Base-by-base conservation (phyloP, 2,888 invertebrate genomes). In the Dioctria linearis region DNA sequence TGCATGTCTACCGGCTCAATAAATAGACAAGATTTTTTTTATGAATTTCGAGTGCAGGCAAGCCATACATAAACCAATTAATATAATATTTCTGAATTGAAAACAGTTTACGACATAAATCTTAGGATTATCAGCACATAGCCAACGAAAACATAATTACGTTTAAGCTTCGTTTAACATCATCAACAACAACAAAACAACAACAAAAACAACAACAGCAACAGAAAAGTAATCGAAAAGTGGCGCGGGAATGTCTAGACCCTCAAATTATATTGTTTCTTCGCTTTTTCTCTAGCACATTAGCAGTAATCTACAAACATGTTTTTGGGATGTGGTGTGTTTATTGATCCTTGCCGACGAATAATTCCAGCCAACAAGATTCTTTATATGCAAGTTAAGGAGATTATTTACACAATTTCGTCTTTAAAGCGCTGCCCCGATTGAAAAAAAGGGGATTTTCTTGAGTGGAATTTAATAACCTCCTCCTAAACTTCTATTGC, bases 401-500 rank as follows among this genome's bases (percentile, higher is more conserved):
- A 71, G 51, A 54, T 9, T 42, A 59, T 61, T 59, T 73, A 57
- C 57, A 37, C 3, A 73, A 73, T 54, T 59, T 59, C 59, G 59
- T 57, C 75, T 75, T 75, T 57, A 75, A 71, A 71, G 37, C 46
- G 6, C 8, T 65, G 40, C 67, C 8, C 8, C 54, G 54, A 11
- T 71, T 37, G 25, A 6, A 71, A 46, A 71, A 71, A 49, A 71
- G 51, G n/a, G 71, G 37, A 25, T 46, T 67, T 67, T 25, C 43
- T 46, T 42, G 61, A 75, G 75, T 75, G 75, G 75, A 75, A 75
- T 75, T 75, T 75, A 75, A 75, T 75, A 75, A 75, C 75, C 75
- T 13, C 75, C 71, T 25, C 66, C 54, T 51, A 13, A 5, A 46
- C 9, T n/a, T 13, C 40, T 25, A 25, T 25, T 25, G 25, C 25